Evolutionary conservation across 1,140 invertebrate species (phyloP), one percentile per base, ranked within the genome.

Genomic region (Spodoptera frugiperda): DNA sequence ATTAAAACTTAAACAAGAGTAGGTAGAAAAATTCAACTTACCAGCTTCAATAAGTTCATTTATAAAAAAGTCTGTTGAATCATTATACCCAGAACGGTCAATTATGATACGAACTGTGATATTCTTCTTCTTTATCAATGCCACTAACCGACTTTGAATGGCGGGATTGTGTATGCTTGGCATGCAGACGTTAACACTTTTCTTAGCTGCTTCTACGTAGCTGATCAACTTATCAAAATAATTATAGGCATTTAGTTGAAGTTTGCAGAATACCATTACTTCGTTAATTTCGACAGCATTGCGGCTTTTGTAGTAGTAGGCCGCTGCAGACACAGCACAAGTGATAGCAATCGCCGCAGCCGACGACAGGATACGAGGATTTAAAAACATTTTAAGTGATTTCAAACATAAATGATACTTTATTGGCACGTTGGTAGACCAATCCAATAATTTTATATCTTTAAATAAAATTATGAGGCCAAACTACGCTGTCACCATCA

Each of bases 221-320:
- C 91, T 91, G 33, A 93, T 84, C 67, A 94, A 79, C 78, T 91
- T 92, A 76, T 94, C 92, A 84, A 94, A 94, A 77, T 87, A 94
- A 76, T 91, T 91, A 49, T 86, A 88, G 10, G 88, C 89, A 78
- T 94, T 94, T 51, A 82, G 91, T 72, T 94, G 92, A 39, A 94
- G 76, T 82, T 94, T 94, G 78, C 91, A 94, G 79, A 94, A 94
- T 48, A 94, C 88, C 92, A 94, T 93, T 30, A 94, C 91, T 87
- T 94, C 90, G 82, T 94, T 94, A 49, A 92, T 83, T 70, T 91
- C 90, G 33, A 10, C 33, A n/a, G 81, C 77, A 67, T 82, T 88
- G 57, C 91, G 84, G 78, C 84, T 91, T 84, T 87, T 93, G 76
- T 90, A 92, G 78, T 86, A 94, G 78, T 86, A 92, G 21, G 90